Conservation (phyloP, 2,888 invertebrate species). For the Rhingia campestris region DNA sequence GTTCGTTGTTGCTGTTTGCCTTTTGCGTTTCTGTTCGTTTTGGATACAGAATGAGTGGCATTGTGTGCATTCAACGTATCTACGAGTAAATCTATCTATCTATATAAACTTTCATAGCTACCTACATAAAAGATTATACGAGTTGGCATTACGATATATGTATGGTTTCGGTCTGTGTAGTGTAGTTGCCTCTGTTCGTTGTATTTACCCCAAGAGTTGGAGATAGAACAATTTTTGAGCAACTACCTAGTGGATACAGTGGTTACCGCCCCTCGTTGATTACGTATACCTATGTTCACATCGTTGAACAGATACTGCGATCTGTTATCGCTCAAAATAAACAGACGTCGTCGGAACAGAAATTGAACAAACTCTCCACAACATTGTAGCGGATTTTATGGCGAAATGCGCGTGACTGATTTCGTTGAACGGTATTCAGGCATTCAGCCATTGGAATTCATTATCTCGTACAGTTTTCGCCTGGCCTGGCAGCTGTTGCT, state of each 20-base stretch:
- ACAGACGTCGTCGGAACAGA: conserved; percentile 37
- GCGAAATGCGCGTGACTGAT: conserved; percentile 69
- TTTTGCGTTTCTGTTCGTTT: conserved; percentile 30
- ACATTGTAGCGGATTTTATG: conserved; percentile 37
- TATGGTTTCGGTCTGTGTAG: conserved; percentile 6
- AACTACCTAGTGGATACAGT: conserved; percentile 12
- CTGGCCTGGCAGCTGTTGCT: conserved; percentile 53
- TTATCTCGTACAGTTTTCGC: conserved; percentile 65
- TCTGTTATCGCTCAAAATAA: conserved; percentile 54
- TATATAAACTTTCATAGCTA: neutral
- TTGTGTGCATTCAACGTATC: conserved; percentile 24
- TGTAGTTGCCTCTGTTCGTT: neutral
- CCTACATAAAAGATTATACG: conserved; percentile 44
- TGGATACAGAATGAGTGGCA: conserved; percentile 43
- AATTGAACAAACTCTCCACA: conserved; percentile 53
- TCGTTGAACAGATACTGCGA: conserved; percentile 33
- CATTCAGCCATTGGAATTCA: conserved; percentile 57
- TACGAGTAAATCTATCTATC: neutral
- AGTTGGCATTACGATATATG: conserved; percentile 29
- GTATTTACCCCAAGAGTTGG: neutral
- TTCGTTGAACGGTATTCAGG: conserved; percentile 17
- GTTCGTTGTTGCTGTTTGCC: neutral
- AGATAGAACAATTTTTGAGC: conserved; percentile 36
- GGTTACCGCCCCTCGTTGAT: conserved; percentile 16
- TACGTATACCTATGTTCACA: conserved; percentile 39